phyloP scores from a whole-genome alignment of 2,113 vertebrate species.

The Fregetta grallaria region DNA sequence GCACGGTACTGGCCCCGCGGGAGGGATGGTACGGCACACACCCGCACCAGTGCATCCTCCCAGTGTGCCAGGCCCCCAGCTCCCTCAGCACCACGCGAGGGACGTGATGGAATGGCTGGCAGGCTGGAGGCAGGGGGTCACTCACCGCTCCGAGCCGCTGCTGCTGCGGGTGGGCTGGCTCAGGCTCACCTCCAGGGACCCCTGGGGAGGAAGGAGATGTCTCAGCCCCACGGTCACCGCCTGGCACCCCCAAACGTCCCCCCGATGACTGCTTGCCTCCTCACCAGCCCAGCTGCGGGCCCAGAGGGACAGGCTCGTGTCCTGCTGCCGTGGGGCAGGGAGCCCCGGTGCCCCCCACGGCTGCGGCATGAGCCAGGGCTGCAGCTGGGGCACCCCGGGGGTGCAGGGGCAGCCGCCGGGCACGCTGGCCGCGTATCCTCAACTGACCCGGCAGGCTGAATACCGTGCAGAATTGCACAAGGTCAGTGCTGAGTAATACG shows the following conservation, averaged over 20 bases:
- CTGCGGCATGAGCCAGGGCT: accelerated
- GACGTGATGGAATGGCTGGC: accelerated
- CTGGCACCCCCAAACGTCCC: accelerated
- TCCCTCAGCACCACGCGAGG: accelerated
- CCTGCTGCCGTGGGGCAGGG: not conserved
- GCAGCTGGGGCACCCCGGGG: not conserved
- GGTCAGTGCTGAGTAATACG: slow-evolving; percentile 67
- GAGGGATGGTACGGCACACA: not conserved
- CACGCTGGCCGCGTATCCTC: not conserved
- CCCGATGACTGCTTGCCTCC: accelerated
- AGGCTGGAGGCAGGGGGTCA: not conserved
- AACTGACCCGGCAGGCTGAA: slow-evolving; percentile 36
- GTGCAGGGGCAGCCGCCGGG: not conserved
- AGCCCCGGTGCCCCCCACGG: not conserved
- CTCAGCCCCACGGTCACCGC: not conserved
- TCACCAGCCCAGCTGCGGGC: not conserved
- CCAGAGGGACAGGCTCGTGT: not conserved
- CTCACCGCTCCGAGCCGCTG: slow-evolving; percentile 89
- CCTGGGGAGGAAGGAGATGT: slow-evolving; percentile 64
- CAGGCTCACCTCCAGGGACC: slow-evolving; percentile 84
- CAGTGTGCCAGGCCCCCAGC: not conserved
- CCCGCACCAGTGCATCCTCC: not conserved
- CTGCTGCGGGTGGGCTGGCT: slow-evolving; percentile 84
- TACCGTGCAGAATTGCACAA: slow-evolving; percentile 69
- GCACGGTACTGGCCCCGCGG: not conserved